Base-by-base conservation (phyloP, 2,113 vertebrate genomes). In the Neogobius melanostomus region DNA sequence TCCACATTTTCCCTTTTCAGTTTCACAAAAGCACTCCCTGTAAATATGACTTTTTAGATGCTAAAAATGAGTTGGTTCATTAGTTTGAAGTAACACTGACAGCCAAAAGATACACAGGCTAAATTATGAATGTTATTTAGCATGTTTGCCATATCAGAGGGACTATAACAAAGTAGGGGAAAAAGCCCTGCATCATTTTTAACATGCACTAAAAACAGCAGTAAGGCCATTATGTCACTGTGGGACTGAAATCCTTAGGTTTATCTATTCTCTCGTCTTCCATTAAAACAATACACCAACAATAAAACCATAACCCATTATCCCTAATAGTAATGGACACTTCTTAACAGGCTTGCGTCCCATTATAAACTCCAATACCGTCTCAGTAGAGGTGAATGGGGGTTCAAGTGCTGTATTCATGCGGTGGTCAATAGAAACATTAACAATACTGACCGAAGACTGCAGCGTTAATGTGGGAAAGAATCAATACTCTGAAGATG, bases 341-440 rank as follows among this genome's bases (percentile, higher is more conserved):
- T 14, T 42, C 28, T 5, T 42, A 60, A 42, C 28, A 43, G 56
- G 11, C 28, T 7, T 60, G 15, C 21, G 6, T 12, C 21, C 2
- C 54, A 57, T 28, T 36, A 57, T 57, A 57, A 57, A 57, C 54
- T 36, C 54, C 12, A 14, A 36, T 14, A 42, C 28, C 1, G 12
- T 43, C 57, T 15, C 57, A 10, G 28, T 10, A 51, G n/a, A 14
- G 45, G 15, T 52, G 50, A 59, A 53, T 69, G 42, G 54, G 45
- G n/a, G 64, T 57, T 44, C 66, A 64, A 69, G 6, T 7, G 50
- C 56, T 59, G 16, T 28, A 12, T 59, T 59, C 28, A 36, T 59
- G 11, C 42, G 12, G 28, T 59, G 56, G 36, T 42, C 56, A 59
- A 36, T 42, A 59, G 56, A 59, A 28, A 56, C 21, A 56, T 56